phyloP scores from a whole-genome alignment of 2,113 vertebrate species.

The Cyanoderma ruficeps region DNA sequence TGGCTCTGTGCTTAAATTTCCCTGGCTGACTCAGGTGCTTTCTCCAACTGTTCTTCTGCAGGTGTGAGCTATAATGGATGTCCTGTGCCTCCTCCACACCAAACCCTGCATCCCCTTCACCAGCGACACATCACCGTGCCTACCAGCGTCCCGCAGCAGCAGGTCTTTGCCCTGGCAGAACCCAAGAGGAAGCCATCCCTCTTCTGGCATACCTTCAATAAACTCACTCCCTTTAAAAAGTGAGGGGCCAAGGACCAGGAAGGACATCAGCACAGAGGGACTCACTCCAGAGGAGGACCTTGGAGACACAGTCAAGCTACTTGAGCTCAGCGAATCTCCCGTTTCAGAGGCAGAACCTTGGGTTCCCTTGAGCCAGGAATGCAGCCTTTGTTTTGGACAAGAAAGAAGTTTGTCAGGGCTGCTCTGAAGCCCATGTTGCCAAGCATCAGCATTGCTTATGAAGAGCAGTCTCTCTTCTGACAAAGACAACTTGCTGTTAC shows the following conservation, averaged over 20 bases:
- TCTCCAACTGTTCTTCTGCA: slow-evolving; percentile 37
- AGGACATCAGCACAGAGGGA: not conserved
- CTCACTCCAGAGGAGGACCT: not conserved
- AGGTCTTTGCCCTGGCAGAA: slow-evolving; percentile 93
- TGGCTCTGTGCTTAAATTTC: not conserved
- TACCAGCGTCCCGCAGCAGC: slow-evolving; percentile 92
- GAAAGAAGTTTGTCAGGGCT: not conserved
- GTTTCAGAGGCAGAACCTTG: not conserved
- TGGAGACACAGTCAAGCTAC: not conserved
- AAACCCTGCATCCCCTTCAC: slow-evolving; percentile 88
- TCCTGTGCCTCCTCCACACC: slow-evolving; percentile 80
- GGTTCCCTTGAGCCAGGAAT: not conserved
- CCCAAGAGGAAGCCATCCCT: slow-evolving; percentile 91
- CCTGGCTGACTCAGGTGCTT: not conserved
- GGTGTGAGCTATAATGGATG: slow-evolving; percentile 82
- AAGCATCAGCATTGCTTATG: not conserved
- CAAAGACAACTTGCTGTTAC: not conserved
- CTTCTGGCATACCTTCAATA: slow-evolving; percentile 90
- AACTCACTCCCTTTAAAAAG: slow-evolving; percentile 89
- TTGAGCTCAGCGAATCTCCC: not conserved
- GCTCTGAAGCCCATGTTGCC: not conserved
- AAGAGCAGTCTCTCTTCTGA: not conserved
- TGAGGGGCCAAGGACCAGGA: slow-evolving; percentile 46
- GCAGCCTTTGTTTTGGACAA: not conserved
- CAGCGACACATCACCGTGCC: slow-evolving; percentile 95